Evolutionary conservation across 2,113 vertebrate species (phyloP).

Genomic region (Patagioenas fasciata): DNA sequence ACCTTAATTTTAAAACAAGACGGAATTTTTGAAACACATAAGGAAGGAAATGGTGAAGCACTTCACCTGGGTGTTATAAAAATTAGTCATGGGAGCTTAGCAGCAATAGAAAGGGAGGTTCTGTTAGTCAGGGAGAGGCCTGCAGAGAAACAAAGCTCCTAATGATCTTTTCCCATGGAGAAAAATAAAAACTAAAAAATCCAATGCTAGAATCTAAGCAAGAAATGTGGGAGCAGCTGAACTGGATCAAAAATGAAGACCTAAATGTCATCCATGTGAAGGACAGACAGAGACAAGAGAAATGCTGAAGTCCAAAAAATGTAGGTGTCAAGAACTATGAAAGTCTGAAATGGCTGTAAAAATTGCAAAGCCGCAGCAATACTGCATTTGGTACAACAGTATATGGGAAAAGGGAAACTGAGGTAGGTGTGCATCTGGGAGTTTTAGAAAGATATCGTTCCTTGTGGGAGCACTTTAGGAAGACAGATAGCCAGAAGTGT

Average conservation of each 20-base stretch:
- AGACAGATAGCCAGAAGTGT: background rate
- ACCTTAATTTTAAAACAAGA: background rate
- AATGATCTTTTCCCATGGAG: background rate
- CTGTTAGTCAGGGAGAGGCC: background rate
- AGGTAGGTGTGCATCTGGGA: background rate
- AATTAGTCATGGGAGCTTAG: background rate
- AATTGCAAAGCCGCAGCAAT: background rate
- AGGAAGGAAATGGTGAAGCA: background rate
- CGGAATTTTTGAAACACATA: background rate
- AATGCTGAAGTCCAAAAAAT: background rate
- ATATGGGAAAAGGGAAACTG: background rate
- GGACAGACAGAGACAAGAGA: background rate
- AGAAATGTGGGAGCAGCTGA: background rate
- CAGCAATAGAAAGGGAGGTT: background rate
- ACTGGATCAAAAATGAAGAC: background rate
- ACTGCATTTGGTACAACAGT: rapidly evolving
- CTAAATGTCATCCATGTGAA: background rate
- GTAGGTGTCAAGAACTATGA: background rate
- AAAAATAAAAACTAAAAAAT: background rate
- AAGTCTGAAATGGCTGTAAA: background rate
- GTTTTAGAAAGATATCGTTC: background rate
- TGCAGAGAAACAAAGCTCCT: background rate
- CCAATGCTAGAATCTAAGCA: background rate
- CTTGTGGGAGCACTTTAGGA: background rate
- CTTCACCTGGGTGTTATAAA: background rate